A percentile compares a stretch with the other conserved stretches of the same genome.
Evolutionary conservation across 1,140 invertebrate species (phyloP).

Genomic region (Meteorus sp.): DNA sequence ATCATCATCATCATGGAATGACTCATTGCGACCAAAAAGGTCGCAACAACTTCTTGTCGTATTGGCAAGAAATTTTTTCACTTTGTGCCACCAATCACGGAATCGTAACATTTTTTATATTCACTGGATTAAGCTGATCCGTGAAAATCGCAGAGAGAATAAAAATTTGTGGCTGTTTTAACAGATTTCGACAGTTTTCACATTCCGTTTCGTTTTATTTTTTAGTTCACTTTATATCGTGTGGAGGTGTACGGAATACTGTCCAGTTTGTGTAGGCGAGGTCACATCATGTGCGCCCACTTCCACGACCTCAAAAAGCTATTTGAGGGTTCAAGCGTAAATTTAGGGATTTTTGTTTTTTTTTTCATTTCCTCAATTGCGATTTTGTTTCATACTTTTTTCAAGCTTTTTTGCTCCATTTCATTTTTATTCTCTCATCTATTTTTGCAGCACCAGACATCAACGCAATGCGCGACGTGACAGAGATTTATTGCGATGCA

Average conservation of each 20-base stretch:
- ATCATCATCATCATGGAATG: conserved; percentile 1
- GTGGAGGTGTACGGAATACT: conserved; percentile 7
- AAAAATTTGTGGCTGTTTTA: no score
- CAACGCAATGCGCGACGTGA: background rate
- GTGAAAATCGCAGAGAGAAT: no score
- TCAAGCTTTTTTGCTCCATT: background rate
- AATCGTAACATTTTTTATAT: background rate
- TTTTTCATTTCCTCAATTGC: background rate
- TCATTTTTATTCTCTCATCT: no score
- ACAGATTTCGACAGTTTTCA: no score
- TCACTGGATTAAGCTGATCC: no score
- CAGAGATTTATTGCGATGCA: background rate
- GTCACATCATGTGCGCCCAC: conserved; percentile 31
- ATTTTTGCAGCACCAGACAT: conserved; percentile 3
- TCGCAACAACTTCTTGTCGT: background rate
- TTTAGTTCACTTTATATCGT: background rate
- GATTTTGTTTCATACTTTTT: conserved; percentile 7
- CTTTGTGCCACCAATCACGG: background rate
- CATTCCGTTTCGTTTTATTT: no score
- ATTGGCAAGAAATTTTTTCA: background rate
- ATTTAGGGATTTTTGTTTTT: conserved; percentile 36
- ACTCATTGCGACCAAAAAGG: background rate
- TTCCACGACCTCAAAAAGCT: conserved; percentile 31
- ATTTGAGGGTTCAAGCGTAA: conserved; percentile 43
- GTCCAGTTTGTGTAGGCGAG: conserved; percentile 9